Conservation (phyloP, 2,888 invertebrate species). For the Trichogramma evanescens region DNA sequence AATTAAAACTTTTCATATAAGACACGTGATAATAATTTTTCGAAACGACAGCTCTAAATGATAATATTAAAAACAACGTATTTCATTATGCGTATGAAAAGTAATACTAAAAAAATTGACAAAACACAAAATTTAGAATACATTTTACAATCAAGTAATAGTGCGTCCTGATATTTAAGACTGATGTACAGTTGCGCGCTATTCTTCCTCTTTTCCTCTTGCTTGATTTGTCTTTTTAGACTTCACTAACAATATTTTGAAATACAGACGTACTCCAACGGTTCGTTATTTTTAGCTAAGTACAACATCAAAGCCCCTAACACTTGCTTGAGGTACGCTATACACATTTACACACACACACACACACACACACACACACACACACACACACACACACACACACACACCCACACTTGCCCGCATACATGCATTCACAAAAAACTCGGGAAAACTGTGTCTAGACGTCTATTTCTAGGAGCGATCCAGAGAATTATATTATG, state of each 20-base stretch:
- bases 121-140: too few species aligned
- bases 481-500: constrained; percentile 11
- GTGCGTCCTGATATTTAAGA: constrained; percentile 49
- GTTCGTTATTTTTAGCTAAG: too few species aligned
- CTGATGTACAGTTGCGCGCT: constrained; percentile 49
- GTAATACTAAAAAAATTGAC: too few species aligned
- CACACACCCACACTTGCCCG: constrained; percentile 13
- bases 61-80: too few species aligned
- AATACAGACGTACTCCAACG: constrained; percentile 3
- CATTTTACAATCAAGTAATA: constrained; percentile 33
- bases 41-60: too few species aligned
- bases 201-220: constrained; percentile 32
- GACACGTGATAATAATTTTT: too few species aligned
- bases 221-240: not conserved
- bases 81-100: too few species aligned
- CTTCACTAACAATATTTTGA: constrained; percentile 13
- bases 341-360: constrained; percentile 1
- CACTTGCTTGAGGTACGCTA: not conserved
- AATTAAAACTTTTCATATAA: too few species aligned
- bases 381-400: constrained; percentile 16
- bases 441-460: not conserved
- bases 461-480: constrained; percentile 33
- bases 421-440: constrained; percentile 10
- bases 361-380: constrained; percentile 11
- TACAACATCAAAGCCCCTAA: not conserved